Conservation (phyloP, 2,797 vertebrate species). For the Poliocrania exsul region DNA sequence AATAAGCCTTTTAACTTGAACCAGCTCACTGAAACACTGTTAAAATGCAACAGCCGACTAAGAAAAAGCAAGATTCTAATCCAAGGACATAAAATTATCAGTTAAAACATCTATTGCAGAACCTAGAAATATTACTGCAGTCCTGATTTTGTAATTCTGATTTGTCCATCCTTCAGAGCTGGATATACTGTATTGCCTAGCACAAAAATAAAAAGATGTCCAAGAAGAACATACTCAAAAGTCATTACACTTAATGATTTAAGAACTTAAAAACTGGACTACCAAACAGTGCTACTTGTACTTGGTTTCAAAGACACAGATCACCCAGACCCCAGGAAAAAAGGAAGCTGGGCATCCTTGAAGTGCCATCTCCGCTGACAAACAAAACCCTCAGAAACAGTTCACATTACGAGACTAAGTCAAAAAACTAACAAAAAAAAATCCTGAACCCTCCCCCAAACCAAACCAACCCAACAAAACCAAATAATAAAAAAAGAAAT, state of each 20-base stretch:
- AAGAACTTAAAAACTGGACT: not conserved
- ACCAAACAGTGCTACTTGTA: not conserved
- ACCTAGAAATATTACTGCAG: not conserved
- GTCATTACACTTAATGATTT: not conserved
- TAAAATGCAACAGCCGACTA: not conserved
- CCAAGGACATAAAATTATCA: not conserved
- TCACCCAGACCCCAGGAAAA: not conserved
- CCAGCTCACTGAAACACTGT: not conserved
- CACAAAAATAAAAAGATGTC: not conserved
- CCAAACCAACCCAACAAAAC: accelerated
- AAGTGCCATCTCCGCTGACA: not conserved
- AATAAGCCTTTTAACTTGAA: not conserved
- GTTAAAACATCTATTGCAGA: not conserved
- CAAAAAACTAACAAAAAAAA: not conserved
- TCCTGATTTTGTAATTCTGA: not conserved
- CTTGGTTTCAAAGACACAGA: not conserved
- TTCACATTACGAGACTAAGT: not conserved
- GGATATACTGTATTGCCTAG: not conserved
- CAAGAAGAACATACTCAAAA: not conserved
- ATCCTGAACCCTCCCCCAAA: not conserved
- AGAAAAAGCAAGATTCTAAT: not conserved
- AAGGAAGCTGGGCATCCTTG: not conserved
- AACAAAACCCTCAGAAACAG: not conserved
- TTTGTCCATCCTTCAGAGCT: not conserved
- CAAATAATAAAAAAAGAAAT: no score